Evolutionary conservation across 2,113 vertebrate species (phyloP).

Genomic region (Stigmatopora argus): DNA sequence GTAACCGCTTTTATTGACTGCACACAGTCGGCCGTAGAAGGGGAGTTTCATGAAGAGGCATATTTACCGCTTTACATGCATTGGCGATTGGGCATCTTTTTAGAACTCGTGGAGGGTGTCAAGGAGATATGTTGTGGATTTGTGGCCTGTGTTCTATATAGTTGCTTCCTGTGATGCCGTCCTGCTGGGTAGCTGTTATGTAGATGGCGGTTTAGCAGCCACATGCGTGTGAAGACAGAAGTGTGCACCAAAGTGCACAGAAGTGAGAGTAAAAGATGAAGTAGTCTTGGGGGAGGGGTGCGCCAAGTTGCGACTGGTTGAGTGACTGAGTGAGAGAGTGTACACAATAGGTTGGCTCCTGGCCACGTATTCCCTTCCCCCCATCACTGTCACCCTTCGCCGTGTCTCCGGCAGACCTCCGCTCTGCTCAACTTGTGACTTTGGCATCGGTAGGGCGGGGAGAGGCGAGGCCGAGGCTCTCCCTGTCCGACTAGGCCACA

Average conservation of each 20-base stretch:
- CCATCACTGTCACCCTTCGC: conserved; percentile 58
- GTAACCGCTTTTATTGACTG: conserved; percentile 10
- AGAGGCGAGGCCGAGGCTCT: conserved; percentile 62
- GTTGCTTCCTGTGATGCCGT: neutral
- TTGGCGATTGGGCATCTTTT: neutral
- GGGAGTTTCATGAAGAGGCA: neutral
- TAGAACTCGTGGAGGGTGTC: neutral
- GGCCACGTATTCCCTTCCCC: conserved; percentile 67
- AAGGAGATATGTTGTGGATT: neutral
- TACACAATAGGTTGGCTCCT: conserved; percentile 72
- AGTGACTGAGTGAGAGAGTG: conserved; percentile 55
- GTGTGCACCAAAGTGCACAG: conserved; percentile 24
- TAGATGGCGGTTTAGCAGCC: conserved; percentile 10
- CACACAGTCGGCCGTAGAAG: conserved; percentile 10
- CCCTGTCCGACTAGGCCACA: conserved; percentile 53
- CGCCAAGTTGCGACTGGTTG: conserved; percentile 54
- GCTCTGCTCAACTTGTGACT: conserved; percentile 59
- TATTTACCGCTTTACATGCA: neutral
- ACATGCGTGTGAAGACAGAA: conserved; percentile 17
- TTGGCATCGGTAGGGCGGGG: conserved; percentile 60
- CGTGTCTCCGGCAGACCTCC: conserved; percentile 60
- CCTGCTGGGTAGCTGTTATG: neutral
- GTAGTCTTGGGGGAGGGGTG: conserved; percentile 58
- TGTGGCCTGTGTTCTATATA: neutral
- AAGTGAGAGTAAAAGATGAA: conserved; percentile 61